Evolutionary conservation across 2,113 vertebrate genomes (phyloP).

Genomic region (Tetrao urogallus): DNA sequence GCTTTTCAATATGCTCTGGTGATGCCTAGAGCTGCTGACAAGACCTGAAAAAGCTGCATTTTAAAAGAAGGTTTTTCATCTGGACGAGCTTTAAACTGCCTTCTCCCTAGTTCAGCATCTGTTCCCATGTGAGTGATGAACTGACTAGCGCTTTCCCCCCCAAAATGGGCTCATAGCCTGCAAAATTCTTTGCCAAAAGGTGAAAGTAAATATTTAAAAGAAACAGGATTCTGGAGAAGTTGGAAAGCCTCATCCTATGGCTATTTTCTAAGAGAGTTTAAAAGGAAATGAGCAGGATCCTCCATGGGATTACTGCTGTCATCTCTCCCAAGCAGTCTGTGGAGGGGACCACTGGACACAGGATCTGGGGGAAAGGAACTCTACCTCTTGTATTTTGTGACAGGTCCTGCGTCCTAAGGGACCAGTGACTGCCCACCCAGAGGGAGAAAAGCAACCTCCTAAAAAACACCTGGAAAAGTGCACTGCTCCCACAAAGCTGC

Average conservation of each 20-base stretch:
- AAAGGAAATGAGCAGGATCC: background rate
- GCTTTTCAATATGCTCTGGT: conserved; percentile 61
- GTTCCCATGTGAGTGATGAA: conserved; percentile 30
- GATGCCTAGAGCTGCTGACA: conserved; percentile 57
- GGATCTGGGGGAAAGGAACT: fast-evolving
- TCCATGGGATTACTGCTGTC: background rate
- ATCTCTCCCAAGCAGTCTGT: background rate
- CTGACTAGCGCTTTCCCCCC: background rate
- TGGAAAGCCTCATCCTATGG: background rate
- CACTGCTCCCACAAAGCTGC: background rate
- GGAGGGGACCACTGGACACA: fast-evolving
- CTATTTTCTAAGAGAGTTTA: background rate
- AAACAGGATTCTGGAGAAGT: background rate
- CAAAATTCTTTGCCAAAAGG: conserved; percentile 17
- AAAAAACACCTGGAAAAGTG: background rate
- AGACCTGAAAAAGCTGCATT: conserved; percentile 27
- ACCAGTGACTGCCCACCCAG: background rate
- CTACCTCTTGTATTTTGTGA: background rate
- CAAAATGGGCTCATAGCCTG: background rate
- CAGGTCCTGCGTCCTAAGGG: background rate
- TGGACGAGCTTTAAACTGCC: conserved; percentile 55
- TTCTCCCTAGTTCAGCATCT: conserved; percentile 42
- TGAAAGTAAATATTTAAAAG: background rate
- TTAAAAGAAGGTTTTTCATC: conserved; percentile 33
- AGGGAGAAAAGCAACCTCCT: background rate